Evolutionary conservation across 92 coral and sea anemone genomes (phyloP).

Genomic region (Ricordea florida): DNA sequence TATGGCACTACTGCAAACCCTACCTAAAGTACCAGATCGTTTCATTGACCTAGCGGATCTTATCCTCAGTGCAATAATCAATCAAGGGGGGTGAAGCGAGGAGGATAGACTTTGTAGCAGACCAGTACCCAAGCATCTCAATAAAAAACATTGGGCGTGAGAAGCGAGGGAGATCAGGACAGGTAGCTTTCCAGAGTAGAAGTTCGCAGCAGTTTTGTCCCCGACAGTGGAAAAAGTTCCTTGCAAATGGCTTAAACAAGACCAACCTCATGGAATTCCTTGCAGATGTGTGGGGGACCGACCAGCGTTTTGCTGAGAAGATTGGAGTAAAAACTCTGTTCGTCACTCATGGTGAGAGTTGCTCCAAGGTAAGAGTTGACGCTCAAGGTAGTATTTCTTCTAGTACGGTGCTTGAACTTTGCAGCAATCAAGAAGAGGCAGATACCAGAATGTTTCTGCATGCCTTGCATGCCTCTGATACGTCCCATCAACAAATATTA

Average conservation of each 20-base stretch:
- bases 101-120: slow-evolving; percentile 56
- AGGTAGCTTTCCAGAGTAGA: slow-evolving; percentile 29
- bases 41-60: slow-evolving; percentile 54
- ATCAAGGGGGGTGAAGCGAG: slow-evolving; percentile 48
- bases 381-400: slow-evolving; percentile 45
- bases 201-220: slow-evolving; percentile 64
- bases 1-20: slow-evolving; percentile 57
- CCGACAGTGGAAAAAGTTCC: slow-evolving; percentile 64
- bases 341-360: slow-evolving; percentile 29
- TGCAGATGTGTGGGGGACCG: slow-evolving; percentile 38
- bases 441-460: slow-evolving; percentile 69
- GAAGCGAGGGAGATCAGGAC: slow-evolving; percentile 49
- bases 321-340: slow-evolving; percentile 31
- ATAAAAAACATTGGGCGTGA: slow-evolving; percentile 60
- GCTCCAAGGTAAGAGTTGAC: slow-evolving; percentile 24
- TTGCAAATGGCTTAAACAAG: slow-evolving; percentile 51
- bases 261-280: slow-evolving; percentile 48
- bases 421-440: slow-evolving; percentile 51
- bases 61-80: slow-evolving; percentile 24
- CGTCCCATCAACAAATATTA: slow-evolving; percentile 13
- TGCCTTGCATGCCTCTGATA: slow-evolving; percentile 43
- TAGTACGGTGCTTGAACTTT: slow-evolving; percentile 31
- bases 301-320: slow-evolving; percentile 25
- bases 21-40: slow-evolving; percentile 42
- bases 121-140: slow-evolving; percentile 56